phyloP scores from a whole-genome alignment of 2,888 invertebrate species.

The Cistogaster globosa region DNA sequence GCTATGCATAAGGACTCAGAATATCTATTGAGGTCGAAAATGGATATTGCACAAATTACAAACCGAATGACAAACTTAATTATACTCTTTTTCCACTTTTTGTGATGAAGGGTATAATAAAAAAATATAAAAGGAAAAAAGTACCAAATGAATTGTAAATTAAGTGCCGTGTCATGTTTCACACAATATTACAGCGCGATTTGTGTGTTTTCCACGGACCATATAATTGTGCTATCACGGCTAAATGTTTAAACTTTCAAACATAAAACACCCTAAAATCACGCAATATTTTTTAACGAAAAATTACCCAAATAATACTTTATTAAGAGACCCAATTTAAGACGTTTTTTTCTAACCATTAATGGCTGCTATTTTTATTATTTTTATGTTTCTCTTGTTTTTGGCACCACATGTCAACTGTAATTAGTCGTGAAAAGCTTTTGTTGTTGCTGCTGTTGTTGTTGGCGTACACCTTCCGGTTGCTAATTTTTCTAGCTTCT shows the following conservation, averaged over 20 bases:
- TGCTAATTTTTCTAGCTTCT: slow-evolving; percentile 38
- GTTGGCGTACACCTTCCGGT: slow-evolving; percentile 7
- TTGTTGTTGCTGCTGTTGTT: slow-evolving; percentile 1
- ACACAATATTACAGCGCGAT: slow-evolving; percentile 75
- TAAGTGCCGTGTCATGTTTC: slow-evolving; percentile 80
- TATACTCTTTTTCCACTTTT: too few relatives aligned
- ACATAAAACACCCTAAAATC: slow-evolving; percentile 68
- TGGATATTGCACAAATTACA: too few relatives aligned
- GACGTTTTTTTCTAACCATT: slow-evolving; percentile 39
- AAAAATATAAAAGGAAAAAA: slow-evolving; percentile 38
- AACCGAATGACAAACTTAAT: too few relatives aligned
- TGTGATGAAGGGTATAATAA: too few relatives aligned
- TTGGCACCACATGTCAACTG: slow-evolving; percentile 80
- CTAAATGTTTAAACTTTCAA: slow-evolving; percentile 63
- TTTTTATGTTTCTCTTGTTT: slow-evolving; percentile 69
- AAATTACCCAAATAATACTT: slow-evolving; percentile 56
- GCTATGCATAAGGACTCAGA: too few relatives aligned
- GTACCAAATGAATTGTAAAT: slow-evolving; percentile 80
- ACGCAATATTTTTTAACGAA: slow-evolving; percentile 46
- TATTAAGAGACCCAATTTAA: slow-evolving; percentile 57
- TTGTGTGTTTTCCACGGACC: slow-evolving; percentile 44
- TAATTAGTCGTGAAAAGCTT: slow-evolving; percentile 75
- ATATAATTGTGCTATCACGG: slow-evolving; percentile 55
- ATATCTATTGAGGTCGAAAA: too few relatives aligned
- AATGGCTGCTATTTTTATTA: slow-evolving; percentile 18